Evolutionary conservation across 2,888 invertebrate species (phyloP), one percentile per base, ranked within the genome.

Genomic region (Agonopterix alstromeriana): DNA sequence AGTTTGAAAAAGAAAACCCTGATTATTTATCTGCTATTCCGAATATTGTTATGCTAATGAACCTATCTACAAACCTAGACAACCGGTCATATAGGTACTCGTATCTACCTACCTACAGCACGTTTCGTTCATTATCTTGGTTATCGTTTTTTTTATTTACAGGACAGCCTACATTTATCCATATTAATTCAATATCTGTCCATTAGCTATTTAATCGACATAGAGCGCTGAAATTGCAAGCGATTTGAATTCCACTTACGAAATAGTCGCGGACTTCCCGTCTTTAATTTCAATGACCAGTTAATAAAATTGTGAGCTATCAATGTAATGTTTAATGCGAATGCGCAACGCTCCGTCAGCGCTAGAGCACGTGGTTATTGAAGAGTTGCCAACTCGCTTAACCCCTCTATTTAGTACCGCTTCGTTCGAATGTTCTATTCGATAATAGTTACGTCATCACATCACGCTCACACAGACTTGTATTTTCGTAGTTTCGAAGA

Each of bases 371-470:
- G 78, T 78, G 80, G 71, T 69, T 57, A 65, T 79, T 83, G 82
- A 82, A 77, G 73, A 72, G 73, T 70, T 84, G 85, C 85, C 86
- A 86, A 79, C 69, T 69, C 69, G 70, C 70, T 43, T 46, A 44
- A 41, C 43, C 35, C 51, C 43, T 46, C 51, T 45, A 36, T 47
- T 40, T 41, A 43, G 51, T 48, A 42, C 41, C 48, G 46, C 27
- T 48, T 43, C 36, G 36, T 48, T 48, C 46, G 48, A 49, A 49
- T 47, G 47, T 52, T 52, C 49, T 49, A 47, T 52, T 49, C 48
- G 51, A 48, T 52, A 47, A 49, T 36, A 45, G 35, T 52, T 49
- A 49, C 51, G 48, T 52, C 51, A 52, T 45, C 44, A 43, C 35
- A 10, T 43, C 42, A 35, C 46, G 46, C 41, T 38, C 44, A 41